A percentile compares a stretch with the other conserved stretches of the same genome.
Evolutionary conservation across 2,888 invertebrate genomes (phyloP).

Genomic region (Phalangium opilio): DNA sequence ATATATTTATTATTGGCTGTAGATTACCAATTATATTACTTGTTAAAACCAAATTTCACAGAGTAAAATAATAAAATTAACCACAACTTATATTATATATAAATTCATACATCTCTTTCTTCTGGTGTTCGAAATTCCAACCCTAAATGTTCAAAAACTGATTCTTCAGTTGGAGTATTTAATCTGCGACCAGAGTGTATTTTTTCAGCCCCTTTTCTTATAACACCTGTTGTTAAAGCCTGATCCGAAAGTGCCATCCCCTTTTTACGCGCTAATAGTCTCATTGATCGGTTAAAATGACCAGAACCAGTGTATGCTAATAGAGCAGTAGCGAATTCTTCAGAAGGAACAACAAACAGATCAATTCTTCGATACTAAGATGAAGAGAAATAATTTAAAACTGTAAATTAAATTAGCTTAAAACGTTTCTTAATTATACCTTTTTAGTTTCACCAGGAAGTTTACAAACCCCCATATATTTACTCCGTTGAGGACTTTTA

Average conservation of each 20-base stretch:
- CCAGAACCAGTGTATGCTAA: slow-evolving; percentile 39
- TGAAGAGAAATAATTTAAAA: not conserved
- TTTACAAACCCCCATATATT: slow-evolving; percentile 36
- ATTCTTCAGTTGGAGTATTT: slow-evolving; percentile 34
- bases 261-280: slow-evolving; percentile 33
- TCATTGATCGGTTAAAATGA: slow-evolving; percentile 37
- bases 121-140: slow-evolving; percentile 33
- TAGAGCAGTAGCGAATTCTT: slow-evolving; percentile 35
- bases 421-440: slow-evolving; percentile 19
- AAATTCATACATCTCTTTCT: slow-evolving; percentile 31
- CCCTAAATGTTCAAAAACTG: slow-evolving; percentile 33
- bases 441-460: slow-evolving; percentile 29
- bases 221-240: slow-evolving; percentile 33
- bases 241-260: slow-evolving; percentile 38
- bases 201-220: slow-evolving; percentile 38
- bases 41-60: too few species aligned
- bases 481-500: slow-evolving; percentile 31
- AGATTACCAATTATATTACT: too few species aligned
- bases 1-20: too few species aligned
- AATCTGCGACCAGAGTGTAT: slow-evolving; percentile 30
- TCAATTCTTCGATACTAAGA: slow-evolving; percentile 34
- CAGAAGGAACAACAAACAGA: slow-evolving; percentile 35
- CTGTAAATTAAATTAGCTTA: not conserved
- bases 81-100: too few species aligned
- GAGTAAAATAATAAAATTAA: too few species aligned